Percentiles rank a stretch among this genome's conserved stretches.
Evolutionary conservation across 2,888 invertebrate species (phyloP).

Genomic region (Digitonthophagus gazella): DNA sequence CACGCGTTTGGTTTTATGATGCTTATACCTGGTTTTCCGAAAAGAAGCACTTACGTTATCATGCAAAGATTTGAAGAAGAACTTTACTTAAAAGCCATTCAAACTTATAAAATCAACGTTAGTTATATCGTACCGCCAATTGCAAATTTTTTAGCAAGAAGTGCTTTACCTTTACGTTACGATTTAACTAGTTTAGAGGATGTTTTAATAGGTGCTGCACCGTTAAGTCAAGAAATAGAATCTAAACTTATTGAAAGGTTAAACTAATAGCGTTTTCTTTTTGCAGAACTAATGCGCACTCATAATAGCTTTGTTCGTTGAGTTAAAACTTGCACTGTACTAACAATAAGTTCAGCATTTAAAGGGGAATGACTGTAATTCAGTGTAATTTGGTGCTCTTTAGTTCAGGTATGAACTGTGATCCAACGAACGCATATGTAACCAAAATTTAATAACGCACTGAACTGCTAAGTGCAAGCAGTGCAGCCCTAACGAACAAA

Average conservation of each 20-base stretch:
- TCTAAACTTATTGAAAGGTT: constrained; percentile 19
- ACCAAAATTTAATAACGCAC: too few relatives aligned
- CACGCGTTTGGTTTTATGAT: constrained; percentile 39
- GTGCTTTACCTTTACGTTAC: constrained; percentile 49
- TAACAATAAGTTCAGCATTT: too few relatives aligned
- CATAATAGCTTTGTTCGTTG: too few relatives aligned
- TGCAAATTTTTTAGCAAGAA: constrained; percentile 54
- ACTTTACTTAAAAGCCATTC: constrained; percentile 64
- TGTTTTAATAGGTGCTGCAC: constrained; percentile 53
- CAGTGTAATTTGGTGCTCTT: too few relatives aligned
- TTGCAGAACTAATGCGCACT: too few relatives aligned
- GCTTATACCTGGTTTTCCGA: constrained; percentile 33
- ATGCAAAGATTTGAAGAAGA: constrained; percentile 65
- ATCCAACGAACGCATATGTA: too few relatives aligned
- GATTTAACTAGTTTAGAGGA: constrained; percentile 50
- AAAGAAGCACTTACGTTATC: constrained; percentile 33
- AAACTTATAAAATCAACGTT: constrained; percentile 51
- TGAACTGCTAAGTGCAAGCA: too few relatives aligned
- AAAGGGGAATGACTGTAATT: too few relatives aligned
- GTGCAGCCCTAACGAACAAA: too few relatives aligned
- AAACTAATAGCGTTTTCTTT: too few relatives aligned
- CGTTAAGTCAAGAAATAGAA: constrained; percentile 33
- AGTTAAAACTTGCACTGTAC: too few relatives aligned
- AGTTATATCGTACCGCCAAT: constrained; percentile 54
- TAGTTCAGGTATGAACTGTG: too few relatives aligned